A percentile compares a stretch with the other conserved stretches of the same genome.
These are phyloP conservation scores for Plutella xylostella DNA, from an alignment of 2,888 invertebrate genomes.

Conservation along the genomic window DNA sequence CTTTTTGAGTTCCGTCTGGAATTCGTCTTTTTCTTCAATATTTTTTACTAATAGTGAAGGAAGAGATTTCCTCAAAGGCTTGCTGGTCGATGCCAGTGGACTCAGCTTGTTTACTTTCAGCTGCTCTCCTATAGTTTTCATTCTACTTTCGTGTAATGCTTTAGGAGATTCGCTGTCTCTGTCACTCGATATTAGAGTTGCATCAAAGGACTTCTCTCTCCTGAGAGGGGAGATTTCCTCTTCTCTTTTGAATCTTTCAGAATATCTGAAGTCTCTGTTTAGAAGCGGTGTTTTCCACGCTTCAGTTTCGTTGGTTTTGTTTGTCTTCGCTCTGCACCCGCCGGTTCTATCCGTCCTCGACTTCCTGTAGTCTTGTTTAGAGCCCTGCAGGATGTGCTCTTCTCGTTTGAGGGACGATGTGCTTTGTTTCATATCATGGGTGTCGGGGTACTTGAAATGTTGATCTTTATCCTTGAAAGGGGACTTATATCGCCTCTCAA, in stretches of 20 bases:
- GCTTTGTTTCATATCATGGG: constrained; percentile 52
- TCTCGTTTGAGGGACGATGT: constrained; percentile 53
- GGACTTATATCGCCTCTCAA: constrained; percentile 55
- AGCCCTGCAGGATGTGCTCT: constrained; percentile 57
- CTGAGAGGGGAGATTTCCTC: constrained; percentile 42
- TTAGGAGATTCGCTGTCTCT: constrained; percentile 44
- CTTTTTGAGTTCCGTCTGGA: constrained; percentile 63
- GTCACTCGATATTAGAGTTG: constrained; percentile 44
- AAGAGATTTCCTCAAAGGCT: constrained; percentile 65
- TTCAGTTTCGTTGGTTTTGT: constrained; percentile 52
- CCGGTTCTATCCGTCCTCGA: constrained; percentile 59
- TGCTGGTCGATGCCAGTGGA: constrained; percentile 40
- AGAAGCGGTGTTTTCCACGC: constrained; percentile 60
- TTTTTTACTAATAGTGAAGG: constrained; percentile 61
- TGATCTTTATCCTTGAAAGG: constrained; percentile 57
- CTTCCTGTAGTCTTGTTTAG: constrained; percentile 58
- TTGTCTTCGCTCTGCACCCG: constrained; percentile 59
- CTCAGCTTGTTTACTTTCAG: constrained; percentile 38
- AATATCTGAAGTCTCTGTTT: constrained; percentile 59
- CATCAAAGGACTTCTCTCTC: constrained; percentile 65
- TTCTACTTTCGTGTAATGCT: constrained; percentile 39
- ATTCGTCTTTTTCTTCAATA: constrained; percentile 68
- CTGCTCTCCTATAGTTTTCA: constrained; percentile 45
- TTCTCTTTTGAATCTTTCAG: constrained; percentile 58
- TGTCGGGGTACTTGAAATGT: constrained; percentile 53